These are phyloP conservation scores for Ceratosolen solmsi DNA, from an alignment of 1,140 invertebrate species.

Conservation along the genomic window DNA sequence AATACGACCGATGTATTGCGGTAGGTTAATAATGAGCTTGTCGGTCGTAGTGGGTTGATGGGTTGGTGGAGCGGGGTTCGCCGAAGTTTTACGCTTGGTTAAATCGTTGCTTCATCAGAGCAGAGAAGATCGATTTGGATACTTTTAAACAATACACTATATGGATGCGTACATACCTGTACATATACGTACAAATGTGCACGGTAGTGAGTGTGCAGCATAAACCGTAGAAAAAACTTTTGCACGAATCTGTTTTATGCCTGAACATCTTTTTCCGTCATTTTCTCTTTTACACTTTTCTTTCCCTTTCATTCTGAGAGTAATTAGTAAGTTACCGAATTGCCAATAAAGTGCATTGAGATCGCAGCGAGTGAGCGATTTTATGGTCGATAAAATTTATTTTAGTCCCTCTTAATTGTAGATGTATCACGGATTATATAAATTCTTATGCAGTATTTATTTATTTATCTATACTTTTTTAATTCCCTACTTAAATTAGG, in stretches of 20 bases:
- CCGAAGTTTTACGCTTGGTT: conserved; percentile 29
- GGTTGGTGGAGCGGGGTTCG: background rate
- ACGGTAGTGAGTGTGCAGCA: too few relatives aligned
- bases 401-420: conserved; percentile 13
- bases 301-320: conserved; percentile 5
- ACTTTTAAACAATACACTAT: conserved; percentile 32
- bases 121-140: conserved; percentile 27
- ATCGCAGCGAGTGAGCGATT: conserved; percentile 14
- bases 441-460: background rate
- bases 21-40: conserved; percentile 35
- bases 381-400: conserved; percentile 33
- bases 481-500: too few relatives aligned
- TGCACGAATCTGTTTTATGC: background rate
- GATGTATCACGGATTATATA: background rate
- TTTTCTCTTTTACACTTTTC: background rate
- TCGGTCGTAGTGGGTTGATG: background rate
- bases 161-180: background rate
- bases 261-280: background rate
- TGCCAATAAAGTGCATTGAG: conserved; percentile 30
- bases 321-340: conserved; percentile 37
- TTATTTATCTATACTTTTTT: background rate
- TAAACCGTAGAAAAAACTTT: background rate
- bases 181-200: background rate
- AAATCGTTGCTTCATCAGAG: background rate
- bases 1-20: background rate